Conservation (phyloP, 2,797 vertebrate species). For the Falco columbarius region DNA sequence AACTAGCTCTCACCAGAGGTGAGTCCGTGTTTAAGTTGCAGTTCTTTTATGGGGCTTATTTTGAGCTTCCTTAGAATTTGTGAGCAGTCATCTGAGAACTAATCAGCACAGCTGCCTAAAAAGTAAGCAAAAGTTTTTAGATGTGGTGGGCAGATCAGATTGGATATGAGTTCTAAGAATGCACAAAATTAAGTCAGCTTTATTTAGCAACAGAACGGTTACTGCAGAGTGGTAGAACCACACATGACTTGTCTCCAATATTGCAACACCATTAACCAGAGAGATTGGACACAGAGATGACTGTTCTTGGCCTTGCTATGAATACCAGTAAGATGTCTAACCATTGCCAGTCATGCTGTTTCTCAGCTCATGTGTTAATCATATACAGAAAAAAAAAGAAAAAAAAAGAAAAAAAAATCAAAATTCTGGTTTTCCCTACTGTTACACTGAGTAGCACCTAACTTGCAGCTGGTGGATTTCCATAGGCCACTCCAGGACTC, state of each 20-base stretch:
- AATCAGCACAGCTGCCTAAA: neutral
- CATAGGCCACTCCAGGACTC: neutral
- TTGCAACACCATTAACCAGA: neutral
- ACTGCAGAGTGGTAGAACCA: neutral
- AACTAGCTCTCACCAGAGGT: neutral
- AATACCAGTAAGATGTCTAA: neutral
- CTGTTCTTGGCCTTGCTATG: neutral
- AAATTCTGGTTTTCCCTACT: neutral
- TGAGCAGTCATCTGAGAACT: neutral
- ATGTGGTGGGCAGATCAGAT: conserved; percentile 2
- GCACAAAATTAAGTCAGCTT: neutral
- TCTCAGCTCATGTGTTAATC: neutral
- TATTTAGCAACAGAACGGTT: conserved; percentile 1
- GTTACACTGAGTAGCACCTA: neutral
- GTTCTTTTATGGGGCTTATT: neutral
- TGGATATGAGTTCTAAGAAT: conserved; percentile 1
- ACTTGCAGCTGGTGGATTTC: neutral
- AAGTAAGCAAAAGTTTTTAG: conserved; percentile 30
- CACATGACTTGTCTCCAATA: neutral
- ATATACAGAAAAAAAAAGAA: neutral
- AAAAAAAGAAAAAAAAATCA: too few relatives aligned
- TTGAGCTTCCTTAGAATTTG: conserved; percentile 13
- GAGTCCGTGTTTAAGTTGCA: neutral
- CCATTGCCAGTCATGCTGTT: neutral
- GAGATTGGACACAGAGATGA: neutral